Base-by-base conservation (phyloP, 2,113 vertebrate species). In the Paratilapia polleni region DNA sequence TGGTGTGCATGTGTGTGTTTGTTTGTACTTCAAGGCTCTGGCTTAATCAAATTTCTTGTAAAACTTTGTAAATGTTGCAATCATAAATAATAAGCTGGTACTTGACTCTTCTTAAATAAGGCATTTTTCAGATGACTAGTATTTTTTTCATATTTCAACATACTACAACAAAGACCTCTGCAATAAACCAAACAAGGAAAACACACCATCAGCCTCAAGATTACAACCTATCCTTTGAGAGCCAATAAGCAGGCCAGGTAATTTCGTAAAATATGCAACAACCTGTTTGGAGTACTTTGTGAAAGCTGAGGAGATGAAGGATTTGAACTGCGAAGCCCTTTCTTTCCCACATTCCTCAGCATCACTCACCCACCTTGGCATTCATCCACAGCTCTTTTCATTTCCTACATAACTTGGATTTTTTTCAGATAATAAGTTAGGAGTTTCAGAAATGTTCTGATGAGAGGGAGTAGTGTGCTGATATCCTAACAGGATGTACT, bases 321-420 rank as follows among this genome's bases (percentile, higher is more conserved):
- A 0, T 28, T 82, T 73, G 10, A 81, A 31, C 54, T 15, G n/a
- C 31, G 28, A 0, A 56, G 38, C 9, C 36, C 3, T 47, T 64
- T 19, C 47, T 26, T 22, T 75, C 60, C 2, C 5, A 14, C 58
- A 63, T 77, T 74, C 47, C 61, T 85, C 76, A 47, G 62, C 24
- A 61, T 36, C 38, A 1, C 43, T 87, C 80, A 56, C 2, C 79
- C 59, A 26, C 66, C 20, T 34, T 82, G 91, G 85, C 89, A 52
- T 38, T 64, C 66, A 52, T 31, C 47, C 66, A 73, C 54, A 56
- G 14, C 47, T 75, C 28, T 58, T 56, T 75, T 84, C 56, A 73
- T 31, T 86, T 87, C 86, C 83, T 22, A 87, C 85, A 90, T 85
- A 80, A 86, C 81, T 88, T 68, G 8, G 56, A 70, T 81, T 74